phyloP scores from a whole-genome alignment of 1,140 invertebrate genomes.

The Drosophila trapezifrons region DNA sequence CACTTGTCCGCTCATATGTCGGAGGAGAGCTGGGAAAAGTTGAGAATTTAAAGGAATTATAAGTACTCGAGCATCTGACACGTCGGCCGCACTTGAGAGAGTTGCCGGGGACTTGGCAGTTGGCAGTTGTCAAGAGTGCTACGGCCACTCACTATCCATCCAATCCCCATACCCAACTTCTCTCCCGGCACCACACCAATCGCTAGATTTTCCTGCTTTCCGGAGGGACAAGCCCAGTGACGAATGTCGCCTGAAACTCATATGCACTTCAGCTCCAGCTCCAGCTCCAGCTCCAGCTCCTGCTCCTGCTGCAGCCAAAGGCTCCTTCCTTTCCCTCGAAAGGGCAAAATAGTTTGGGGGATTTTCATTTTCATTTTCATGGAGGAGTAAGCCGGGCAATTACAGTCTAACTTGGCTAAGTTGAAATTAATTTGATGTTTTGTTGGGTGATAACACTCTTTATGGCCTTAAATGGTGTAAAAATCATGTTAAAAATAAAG shows the following conservation, averaged over 20 bases:
- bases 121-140: constrained; percentile 50
- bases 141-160: constrained; percentile 37
- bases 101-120: constrained; percentile 49
- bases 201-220: not conserved
- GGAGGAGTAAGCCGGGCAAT: constrained; percentile 6
- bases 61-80: constrained; percentile 52
- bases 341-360: constrained; percentile 7
- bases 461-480: not conserved
- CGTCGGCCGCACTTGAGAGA: constrained; percentile 51
- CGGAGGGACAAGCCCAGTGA: constrained; percentile 19
- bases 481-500: not conserved
- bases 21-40: constrained; percentile 34
- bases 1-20: constrained; percentile 33
- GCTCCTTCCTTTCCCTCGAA: not conserved
- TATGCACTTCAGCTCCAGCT: constrained; percentile 22
- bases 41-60: constrained; percentile 53
- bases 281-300: not conserved
- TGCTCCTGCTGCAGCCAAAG: not conserved
- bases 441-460: not conserved
- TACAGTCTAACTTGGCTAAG: constrained; percentile 16
- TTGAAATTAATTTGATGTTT: constrained; percentile 20
- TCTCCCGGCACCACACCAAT: too few relatives aligned
- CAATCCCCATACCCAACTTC: not conserved
- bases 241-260: constrained; percentile 42
- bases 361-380: not conserved